phyloP scores from a whole-genome alignment of 1,140 invertebrate species.

The Hycleus cichorii region DNA sequence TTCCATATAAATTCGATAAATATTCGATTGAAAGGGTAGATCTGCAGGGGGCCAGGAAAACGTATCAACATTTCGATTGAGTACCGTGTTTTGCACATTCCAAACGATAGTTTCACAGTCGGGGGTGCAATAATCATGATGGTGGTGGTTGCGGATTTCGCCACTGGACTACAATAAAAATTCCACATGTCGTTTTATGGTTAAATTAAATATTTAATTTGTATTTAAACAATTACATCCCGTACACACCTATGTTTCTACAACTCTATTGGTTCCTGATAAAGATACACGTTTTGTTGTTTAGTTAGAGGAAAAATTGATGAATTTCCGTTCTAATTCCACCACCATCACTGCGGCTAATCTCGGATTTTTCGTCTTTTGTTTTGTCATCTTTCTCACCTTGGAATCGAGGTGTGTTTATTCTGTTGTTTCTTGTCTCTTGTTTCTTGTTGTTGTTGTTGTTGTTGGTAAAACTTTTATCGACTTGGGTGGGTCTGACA shows the following conservation, averaged over 20 bases:
- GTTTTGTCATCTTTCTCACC: neutral
- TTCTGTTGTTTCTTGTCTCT: neutral
- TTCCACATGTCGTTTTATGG: conserved; percentile 1
- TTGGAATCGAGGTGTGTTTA: neutral
- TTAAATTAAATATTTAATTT: neutral
- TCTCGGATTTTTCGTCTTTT: neutral
- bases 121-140: neutral
- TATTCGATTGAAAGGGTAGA: too few relatives aligned
- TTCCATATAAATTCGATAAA: too few relatives aligned
- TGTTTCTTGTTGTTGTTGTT: neutral
- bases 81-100: too few relatives aligned
- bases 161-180: neutral
- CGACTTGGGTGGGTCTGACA: conserved; percentile 10
- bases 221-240: conserved; percentile 1
- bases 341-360: neutral
- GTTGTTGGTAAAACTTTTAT: neutral
- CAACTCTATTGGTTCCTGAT: conserved; percentile 1
- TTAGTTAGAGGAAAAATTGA: too few relatives aligned
- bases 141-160: neutral
- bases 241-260: neutral
- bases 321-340: too few relatives aligned
- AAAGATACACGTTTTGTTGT: neutral
- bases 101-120: neutral
- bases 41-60: too few relatives aligned
- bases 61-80: too few relatives aligned